These are phyloP conservation scores for Apeltes quadracus DNA, from an alignment of 2,113 vertebrate species.

Conservation along the genomic window DNA sequence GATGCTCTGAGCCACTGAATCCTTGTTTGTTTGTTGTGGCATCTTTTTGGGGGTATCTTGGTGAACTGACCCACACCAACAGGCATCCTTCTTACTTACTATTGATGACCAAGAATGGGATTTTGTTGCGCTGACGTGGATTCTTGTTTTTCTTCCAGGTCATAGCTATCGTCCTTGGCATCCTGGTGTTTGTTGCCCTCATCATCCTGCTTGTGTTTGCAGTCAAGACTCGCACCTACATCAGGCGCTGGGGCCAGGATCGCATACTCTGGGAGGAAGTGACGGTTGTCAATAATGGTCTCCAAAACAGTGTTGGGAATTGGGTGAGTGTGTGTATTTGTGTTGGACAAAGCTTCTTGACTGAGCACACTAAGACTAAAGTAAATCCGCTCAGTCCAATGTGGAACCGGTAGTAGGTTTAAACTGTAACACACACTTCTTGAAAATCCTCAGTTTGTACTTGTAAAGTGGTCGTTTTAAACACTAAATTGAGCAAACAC, in stretches of 20 bases:
- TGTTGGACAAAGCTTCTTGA: neutral
- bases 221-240: conserved; percentile 83
- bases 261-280: conserved; percentile 88
- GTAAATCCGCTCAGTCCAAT: neutral
- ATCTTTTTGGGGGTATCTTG: neutral
- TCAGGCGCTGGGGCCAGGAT: conserved; percentile 80
- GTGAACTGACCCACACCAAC: neutral
- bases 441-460: neutral
- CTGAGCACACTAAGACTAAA: neutral
- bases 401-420: neutral
- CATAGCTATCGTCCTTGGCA: conserved; percentile 88
- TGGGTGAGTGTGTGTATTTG: conserved; percentile 81
- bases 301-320: conserved; percentile 83
- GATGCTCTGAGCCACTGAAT: neutral
- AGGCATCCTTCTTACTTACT: neutral
- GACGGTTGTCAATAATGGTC: conserved; percentile 63
- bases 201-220: conserved; percentile 90
- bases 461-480: neutral
- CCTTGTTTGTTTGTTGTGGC: too few species aligned
- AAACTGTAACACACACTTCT: conserved; percentile 1
- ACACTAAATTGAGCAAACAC: neutral
- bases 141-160: conserved; percentile 73
- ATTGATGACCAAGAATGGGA: neutral
- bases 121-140: neutral
- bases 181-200: conserved; percentile 85